phyloP scores from a whole-genome alignment of 2,797 vertebrate species.

The Peromyscus melanophrys region DNA sequence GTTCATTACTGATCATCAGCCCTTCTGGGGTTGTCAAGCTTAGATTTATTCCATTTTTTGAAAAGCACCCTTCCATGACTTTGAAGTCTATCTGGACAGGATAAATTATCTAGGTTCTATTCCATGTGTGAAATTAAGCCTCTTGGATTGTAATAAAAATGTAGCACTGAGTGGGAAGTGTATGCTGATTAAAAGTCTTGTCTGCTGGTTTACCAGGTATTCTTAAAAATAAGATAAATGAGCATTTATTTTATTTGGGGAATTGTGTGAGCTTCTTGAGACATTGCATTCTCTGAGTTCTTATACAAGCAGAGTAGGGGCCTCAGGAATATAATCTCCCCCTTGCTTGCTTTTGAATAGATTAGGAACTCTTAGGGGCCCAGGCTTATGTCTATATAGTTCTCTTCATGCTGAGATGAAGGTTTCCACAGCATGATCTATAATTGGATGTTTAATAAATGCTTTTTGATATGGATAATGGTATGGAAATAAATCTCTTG shows the following conservation, averaged over 20 bases:
- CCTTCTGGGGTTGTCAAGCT: constrained; percentile 56
- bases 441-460: constrained; percentile 80
- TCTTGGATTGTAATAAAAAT: constrained; percentile 54
- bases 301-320: not conserved
- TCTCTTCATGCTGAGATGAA: constrained; percentile 62
- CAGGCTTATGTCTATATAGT: constrained; percentile 26
- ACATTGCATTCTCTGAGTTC: not conserved
- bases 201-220: not conserved
- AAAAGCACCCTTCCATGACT: constrained; percentile 31
- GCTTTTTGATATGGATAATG: constrained; percentile 77
- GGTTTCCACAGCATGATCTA: constrained; percentile 40
- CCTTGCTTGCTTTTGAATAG: constrained; percentile 15
- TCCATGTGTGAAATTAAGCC: constrained; percentile 69
- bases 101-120: constrained; percentile 19
- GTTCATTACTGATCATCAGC: constrained; percentile 17
- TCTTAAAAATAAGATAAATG: constrained; percentile 43
- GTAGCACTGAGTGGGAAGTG: constrained; percentile 3
- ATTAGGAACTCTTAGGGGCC: constrained; percentile 57
- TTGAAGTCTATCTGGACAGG: constrained; percentile 34
- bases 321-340: not conserved
- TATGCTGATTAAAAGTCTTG: not conserved
- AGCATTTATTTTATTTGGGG: not conserved
- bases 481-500: constrained; percentile 76
- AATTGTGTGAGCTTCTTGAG: constrained; percentile 48
- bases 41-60: constrained; percentile 63